Evolutionary conservation across 2,113 vertebrate species (phyloP).

Genomic region (Eulacestoma nigropectus): DNA sequence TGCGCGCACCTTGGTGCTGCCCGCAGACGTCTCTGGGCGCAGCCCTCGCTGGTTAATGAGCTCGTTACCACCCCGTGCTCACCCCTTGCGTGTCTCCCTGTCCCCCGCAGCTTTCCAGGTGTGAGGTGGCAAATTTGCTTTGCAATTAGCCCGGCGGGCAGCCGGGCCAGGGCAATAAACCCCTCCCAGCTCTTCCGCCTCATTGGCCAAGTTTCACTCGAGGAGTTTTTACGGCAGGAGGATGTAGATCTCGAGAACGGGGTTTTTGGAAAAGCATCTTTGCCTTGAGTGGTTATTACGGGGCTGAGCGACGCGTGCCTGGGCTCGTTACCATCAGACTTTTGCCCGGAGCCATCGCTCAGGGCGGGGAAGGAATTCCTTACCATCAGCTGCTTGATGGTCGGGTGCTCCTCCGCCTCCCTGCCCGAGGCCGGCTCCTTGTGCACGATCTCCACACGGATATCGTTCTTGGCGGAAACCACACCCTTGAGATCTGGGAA

Average conservation of each 20-base stretch:
- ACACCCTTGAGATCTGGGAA: slow-evolving; percentile 92
- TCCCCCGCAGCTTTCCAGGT: not conserved
- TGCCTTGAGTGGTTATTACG: not conserved
- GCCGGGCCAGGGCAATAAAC: not conserved
- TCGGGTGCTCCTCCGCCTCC: slow-evolving; percentile 87
- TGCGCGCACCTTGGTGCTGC: not conserved
- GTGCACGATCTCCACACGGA: slow-evolving; percentile 96
- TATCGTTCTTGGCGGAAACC: slow-evolving; percentile 97
- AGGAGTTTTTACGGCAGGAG: not conserved
- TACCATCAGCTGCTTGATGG: slow-evolving; percentile 98
- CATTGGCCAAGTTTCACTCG: not conserved
- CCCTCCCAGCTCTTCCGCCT: not conserved
- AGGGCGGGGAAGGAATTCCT: slow-evolving; percentile 50
- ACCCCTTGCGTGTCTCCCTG: not conserved
- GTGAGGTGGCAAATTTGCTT: not conserved
- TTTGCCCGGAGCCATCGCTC: not conserved
- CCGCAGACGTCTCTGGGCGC: not conserved
- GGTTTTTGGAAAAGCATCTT: not conserved
- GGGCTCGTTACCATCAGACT: not conserved
- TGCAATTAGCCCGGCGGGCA: not conserved
- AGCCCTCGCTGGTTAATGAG: not conserved
- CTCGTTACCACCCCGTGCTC: not conserved
- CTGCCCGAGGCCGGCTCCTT: slow-evolving; percentile 89
- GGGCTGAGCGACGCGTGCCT: not conserved
- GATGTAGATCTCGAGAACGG: not conserved